Evolutionary conservation across 2,888 invertebrate genomes (phyloP).

Genomic region (Sinohyriopsis cumingii): DNA sequence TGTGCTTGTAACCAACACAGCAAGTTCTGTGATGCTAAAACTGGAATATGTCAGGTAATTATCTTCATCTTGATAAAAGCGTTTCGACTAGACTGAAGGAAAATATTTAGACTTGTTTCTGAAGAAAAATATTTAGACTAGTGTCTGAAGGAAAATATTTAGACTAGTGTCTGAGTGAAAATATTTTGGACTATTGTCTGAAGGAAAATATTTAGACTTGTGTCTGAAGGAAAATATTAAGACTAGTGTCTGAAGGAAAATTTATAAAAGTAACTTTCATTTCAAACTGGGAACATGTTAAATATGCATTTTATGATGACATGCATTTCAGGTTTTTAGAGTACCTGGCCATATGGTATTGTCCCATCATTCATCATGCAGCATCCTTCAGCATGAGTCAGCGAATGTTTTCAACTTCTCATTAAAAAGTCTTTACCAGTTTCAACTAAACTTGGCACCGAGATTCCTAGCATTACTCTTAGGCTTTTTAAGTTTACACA

Average conservation of each 20-base stretch:
- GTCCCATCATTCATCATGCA: too few species aligned
- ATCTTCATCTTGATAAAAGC: conserved; percentile 80
- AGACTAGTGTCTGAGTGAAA: not conserved
- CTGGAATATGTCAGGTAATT: conserved; percentile 87
- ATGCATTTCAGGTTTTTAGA: too few species aligned
- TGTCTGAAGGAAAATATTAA: not conserved
- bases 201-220: not conserved
- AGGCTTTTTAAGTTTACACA: too few species aligned
- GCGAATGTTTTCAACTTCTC: too few species aligned
- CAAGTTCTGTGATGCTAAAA: conserved; percentile 84
- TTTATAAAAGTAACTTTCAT: not conserved
- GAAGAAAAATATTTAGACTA: too few species aligned
- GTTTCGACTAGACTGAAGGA: not conserved
- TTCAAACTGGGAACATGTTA: not conserved
- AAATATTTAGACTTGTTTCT: too few species aligned
- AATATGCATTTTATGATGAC: not conserved
- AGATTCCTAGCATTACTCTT: too few species aligned
- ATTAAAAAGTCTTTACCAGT: too few species aligned
- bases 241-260: not conserved
- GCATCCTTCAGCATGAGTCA: too few species aligned
- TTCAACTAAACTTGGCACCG: conserved; percentile 78
- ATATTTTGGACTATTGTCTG: not conserved
- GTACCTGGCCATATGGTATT: too few species aligned
- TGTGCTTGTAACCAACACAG: conserved; percentile 90
- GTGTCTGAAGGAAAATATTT: not conserved